Percentiles rank a stretch among this genome's conserved stretches.
Conservation (phyloP, 92 coral and sea anemone genomes). For the Bergia sp. region DNA sequence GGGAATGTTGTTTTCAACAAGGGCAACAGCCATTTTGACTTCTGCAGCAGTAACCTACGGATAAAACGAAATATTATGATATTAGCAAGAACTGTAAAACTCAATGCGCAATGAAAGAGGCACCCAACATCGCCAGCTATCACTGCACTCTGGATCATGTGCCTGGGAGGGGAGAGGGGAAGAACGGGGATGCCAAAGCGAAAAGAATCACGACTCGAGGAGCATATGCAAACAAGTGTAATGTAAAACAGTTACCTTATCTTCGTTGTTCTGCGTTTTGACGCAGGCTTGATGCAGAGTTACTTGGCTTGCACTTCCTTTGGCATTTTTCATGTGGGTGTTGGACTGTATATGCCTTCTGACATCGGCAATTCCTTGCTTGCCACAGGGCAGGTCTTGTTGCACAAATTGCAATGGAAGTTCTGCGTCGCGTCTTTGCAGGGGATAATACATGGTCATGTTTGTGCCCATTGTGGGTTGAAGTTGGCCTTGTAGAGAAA, state of each 20-base stretch:
- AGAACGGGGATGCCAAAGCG: too few relatives aligned
- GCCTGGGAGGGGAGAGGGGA: too few relatives aligned
- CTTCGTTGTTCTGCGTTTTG: slow-evolving; percentile 33
- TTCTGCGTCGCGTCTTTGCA: slow-evolving; percentile 24
- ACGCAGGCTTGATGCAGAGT: slow-evolving; percentile 63
- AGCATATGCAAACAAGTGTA: too few relatives aligned
- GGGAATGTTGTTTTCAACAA: slow-evolving; percentile 55
- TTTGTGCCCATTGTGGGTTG: slow-evolving; percentile 56
- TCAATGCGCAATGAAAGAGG: too few relatives aligned
- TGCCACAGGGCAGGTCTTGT: slow-evolving; percentile 55
- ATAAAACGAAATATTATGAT: too few relatives aligned
- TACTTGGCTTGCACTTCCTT: slow-evolving; percentile 41
- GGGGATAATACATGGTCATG: slow-evolving; percentile 63
- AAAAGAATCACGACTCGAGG: too few relatives aligned
- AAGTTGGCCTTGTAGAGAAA: slow-evolving; percentile 50
- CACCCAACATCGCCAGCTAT: too few relatives aligned
- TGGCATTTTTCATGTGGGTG: slow-evolving; percentile 47
- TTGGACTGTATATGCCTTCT: slow-evolving; percentile 49
- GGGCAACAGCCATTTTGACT: slow-evolving; percentile 59
- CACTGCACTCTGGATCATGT: too few relatives aligned
- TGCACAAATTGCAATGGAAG: slow-evolving; percentile 59
- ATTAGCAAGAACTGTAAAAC: too few relatives aligned
- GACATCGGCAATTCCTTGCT: slow-evolving; percentile 66
- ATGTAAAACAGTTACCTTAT: too few relatives aligned
- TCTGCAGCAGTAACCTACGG: slow-evolving; percentile 55